Conservation (phyloP, 2,888 invertebrate genomes). For the Drosophila tanythrix region DNA sequence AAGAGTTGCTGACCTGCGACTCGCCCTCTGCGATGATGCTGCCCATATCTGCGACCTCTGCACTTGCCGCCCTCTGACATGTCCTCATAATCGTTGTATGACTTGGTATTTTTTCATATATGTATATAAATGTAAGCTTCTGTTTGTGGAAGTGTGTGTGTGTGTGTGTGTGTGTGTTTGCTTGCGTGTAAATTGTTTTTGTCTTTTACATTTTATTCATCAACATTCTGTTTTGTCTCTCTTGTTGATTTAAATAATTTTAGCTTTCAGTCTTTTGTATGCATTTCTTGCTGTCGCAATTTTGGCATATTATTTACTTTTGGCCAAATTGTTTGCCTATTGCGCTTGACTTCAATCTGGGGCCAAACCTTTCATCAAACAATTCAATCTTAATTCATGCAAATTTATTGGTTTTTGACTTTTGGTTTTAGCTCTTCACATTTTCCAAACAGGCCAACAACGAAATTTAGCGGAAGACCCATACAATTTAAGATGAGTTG, state of each 20-base stretch:
- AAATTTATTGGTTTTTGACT: conserved; percentile 62
- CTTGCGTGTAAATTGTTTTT: conserved; percentile 59
- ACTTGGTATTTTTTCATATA: conserved; percentile 48
- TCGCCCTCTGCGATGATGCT: conserved; percentile 43
- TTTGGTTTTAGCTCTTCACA: conserved; percentile 3
- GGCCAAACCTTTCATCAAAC: conserved; percentile 27
- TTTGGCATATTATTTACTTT: conserved; percentile 57
- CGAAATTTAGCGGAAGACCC: conserved; percentile 37
- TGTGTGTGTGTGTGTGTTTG: background rate
- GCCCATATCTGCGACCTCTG: conserved; percentile 39
- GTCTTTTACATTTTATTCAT: conserved; percentile 72
- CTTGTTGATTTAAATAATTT: conserved; percentile 75
- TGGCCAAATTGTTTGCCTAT: conserved; percentile 42
- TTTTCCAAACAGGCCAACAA: conserved; percentile 5
- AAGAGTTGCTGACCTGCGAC: conserved; percentile 59
- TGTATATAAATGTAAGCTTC: conserved; percentile 30
- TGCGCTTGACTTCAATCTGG: conserved; percentile 36
- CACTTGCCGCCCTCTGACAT: conserved; percentile 13
- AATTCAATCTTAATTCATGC: conserved; percentile 72
- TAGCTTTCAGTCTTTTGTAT: conserved; percentile 38
- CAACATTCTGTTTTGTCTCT: conserved; percentile 56
- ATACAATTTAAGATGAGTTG: conserved; percentile 6
- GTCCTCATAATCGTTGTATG: conserved; percentile 34
- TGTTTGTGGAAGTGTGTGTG: background rate
- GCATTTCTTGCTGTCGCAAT: conserved; percentile 31